Evolutionary conservation across 2,888 invertebrate genomes (phyloP).

Genomic region (Incurvaria masculella): DNA sequence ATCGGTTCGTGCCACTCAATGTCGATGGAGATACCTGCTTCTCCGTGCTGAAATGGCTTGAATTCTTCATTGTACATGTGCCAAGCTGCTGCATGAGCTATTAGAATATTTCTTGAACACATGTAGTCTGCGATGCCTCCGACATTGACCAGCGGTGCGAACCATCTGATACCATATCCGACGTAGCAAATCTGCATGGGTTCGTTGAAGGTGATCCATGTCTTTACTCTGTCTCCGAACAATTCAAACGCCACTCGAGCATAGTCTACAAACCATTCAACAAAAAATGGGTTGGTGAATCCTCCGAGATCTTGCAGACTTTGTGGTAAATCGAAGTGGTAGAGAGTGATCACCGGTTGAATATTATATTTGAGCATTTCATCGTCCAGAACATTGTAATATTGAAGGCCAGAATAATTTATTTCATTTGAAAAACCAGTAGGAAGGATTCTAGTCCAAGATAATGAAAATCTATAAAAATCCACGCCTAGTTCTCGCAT

Average conservation of each 20-base stretch:
- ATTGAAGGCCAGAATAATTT: conserved; percentile 53
- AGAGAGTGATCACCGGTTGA: conserved; percentile 50
- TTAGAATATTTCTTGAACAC: conserved; percentile 41
- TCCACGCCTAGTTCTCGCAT: no score
- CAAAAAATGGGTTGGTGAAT: conserved; percentile 47
- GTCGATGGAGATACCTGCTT: no score
- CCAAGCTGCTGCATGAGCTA: conserved; percentile 41
- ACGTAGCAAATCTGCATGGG: conserved; percentile 24
- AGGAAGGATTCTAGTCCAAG: conserved; percentile 53
- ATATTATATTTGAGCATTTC: conserved; percentile 51
- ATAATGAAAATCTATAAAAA: no score
- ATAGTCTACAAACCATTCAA: conserved; percentile 48
- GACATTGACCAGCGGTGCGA: conserved; percentile 15
- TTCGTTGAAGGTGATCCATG: conserved; percentile 53
- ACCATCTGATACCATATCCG: conserved; percentile 19
- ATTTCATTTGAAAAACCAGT: conserved; percentile 38
- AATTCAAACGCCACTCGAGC: conserved; percentile 36
- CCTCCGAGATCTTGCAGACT: conserved; percentile 45
- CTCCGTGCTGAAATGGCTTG: conserved; percentile 5
- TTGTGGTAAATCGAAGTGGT: conserved; percentile 56
- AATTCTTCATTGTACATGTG: conserved; percentile 24
- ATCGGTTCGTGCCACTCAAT: no score
- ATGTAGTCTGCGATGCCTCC: conserved; percentile 32
- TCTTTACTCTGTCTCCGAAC: conserved; percentile 37
- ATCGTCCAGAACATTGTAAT: conserved; percentile 59